These are phyloP conservation scores for Cyanoramphus novaezelandiae DNA, from an alignment of 2,113 vertebrate species.

Conservation along the genomic window DNA sequence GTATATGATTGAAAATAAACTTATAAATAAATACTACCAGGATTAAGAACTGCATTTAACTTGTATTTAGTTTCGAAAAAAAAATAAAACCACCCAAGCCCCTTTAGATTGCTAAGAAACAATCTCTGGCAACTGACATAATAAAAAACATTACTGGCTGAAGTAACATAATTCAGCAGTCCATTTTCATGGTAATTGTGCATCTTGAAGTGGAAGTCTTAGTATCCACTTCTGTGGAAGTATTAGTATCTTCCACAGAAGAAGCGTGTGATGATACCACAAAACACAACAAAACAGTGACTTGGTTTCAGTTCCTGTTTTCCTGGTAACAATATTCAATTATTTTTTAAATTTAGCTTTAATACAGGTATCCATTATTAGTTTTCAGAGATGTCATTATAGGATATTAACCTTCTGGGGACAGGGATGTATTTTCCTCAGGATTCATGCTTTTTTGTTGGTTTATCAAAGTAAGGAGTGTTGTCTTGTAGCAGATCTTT, in stretches of 20 bases:
- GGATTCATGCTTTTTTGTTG: slow-evolving; percentile 46
- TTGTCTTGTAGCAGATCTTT: slow-evolving; percentile 71
- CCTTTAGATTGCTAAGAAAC: neutral
- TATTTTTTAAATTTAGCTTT: neutral
- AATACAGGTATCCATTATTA: neutral
- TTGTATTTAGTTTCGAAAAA: neutral
- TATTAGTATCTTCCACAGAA: neutral
- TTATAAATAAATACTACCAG: neutral
- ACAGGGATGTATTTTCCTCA: neutral
- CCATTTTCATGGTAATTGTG: neutral
- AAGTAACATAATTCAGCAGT: neutral
- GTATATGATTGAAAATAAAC: neutral
- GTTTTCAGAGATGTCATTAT: neutral
- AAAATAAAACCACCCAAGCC: neutral
- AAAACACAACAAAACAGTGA: neutral
- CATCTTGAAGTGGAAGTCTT: neutral
- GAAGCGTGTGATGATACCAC: neutral
- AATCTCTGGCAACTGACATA: neutral
- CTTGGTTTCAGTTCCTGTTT: neutral
- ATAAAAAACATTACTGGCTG: neutral
- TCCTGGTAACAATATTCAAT: neutral
- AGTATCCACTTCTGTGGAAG: neutral
- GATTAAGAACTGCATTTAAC: neutral
- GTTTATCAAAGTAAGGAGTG: slow-evolving; percentile 50
- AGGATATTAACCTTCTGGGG: neutral